These are phyloP conservation scores for Acanthococcus lagerstroemiae DNA, from an alignment of 2,888 invertebrate genomes.

Conservation along the genomic window DNA sequence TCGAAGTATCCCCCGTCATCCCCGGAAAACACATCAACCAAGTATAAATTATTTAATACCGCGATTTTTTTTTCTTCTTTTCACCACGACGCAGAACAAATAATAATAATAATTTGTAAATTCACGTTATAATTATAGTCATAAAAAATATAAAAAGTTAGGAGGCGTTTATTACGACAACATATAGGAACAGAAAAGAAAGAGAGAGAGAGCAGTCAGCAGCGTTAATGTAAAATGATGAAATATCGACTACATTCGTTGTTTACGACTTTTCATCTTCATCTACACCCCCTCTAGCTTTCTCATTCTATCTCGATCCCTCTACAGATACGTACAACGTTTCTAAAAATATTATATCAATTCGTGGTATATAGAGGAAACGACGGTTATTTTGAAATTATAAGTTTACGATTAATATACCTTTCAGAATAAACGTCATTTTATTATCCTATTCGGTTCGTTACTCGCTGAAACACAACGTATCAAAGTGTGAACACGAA, in stretches of 20 bases:
- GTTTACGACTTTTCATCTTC: constrained; percentile 16
- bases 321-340: neutral
- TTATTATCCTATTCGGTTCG: neutral
- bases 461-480: no score
- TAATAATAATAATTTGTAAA: no score
- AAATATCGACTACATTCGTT: constrained; percentile 29
- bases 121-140: no score
- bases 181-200: constrained; percentile 3
- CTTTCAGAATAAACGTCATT: neutral
- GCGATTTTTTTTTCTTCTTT: no score
- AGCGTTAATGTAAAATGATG: constrained; percentile 25
- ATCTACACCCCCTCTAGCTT: neutral
- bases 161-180: constrained; percentile 17
- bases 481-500: no score
- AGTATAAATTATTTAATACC: no score
- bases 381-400: neutral
- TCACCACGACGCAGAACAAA: no score
- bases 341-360: neutral
- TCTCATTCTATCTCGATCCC: neutral
- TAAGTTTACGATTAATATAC: neutral
- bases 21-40: no score
- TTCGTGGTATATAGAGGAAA: neutral
- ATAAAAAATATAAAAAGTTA: constrained; percentile 1
- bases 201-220: neutral
- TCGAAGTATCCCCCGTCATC: no score